Conservation (phyloP, 53 echinoderm and acorn worm genomes). For the Luidia sarsii region DNA sequence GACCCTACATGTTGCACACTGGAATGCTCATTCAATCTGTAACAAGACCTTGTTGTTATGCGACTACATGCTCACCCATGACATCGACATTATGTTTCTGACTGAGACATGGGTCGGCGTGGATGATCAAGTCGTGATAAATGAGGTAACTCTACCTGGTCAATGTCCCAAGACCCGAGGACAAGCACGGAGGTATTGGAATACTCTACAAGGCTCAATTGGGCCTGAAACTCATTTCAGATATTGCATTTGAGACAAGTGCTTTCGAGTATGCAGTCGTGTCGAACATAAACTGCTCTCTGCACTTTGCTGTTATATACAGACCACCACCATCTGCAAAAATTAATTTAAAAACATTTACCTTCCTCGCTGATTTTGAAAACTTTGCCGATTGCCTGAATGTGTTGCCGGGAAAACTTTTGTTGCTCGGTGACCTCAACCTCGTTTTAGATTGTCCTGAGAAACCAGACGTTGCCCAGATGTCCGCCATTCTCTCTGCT, state of each 20-base stretch:
- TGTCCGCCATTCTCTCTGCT: neutral
- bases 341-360: neutral
- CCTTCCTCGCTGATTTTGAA: neutral
- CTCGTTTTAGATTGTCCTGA: neutral
- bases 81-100: constrained; percentile 41
- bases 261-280: neutral
- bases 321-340: constrained; percentile 6
- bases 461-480: neutral
- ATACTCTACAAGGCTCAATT: neutral
- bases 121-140: constrained; percentile 41
- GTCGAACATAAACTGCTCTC: neutral
- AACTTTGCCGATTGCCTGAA: neutral
- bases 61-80: constrained; percentile 24
- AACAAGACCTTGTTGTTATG: constrained; percentile 22
- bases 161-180: constrained; percentile 3
- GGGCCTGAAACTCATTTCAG: too few relatives aligned
- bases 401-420: neutral
- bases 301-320: neutral
- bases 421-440: neutral
- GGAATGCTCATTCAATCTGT: constrained; percentile 33
- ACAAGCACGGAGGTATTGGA: constrained; percentile 2
- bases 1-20: neutral
- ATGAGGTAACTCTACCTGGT: constrained; percentile 38
- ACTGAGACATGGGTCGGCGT: constrained; percentile 36
- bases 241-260: too few relatives aligned